Evolutionary conservation across 92 coral and sea anemone species (phyloP), one percentile per base, ranked within the genome.

Genomic region (Desmophyllum pertusum): DNA sequence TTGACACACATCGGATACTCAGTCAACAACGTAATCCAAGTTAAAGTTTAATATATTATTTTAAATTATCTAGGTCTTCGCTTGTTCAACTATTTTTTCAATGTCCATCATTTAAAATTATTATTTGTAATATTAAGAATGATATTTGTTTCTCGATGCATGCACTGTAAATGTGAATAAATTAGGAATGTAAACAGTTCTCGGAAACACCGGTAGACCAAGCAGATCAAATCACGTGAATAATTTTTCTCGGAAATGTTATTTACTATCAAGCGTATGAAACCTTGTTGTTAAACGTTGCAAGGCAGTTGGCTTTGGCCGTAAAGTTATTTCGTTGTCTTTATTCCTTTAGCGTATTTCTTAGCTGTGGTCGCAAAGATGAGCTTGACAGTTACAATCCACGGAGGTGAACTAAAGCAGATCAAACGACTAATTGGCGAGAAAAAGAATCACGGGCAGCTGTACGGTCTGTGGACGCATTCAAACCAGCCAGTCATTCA

Each of bases 391-490:
- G 91, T 90, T 4, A 90, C 93, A 23, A 72, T 90, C 30, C 93
- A 90, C 73, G 52, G 71, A 4, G 93, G 93, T 15, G 93, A 90
- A 80, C 50, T 90, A 27, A 81, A 70, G 40, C 93, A 86, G 85
- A 86, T 90, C 15, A 72, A 59, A 71, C 68, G 73, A 5, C 23
- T 61, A 17, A 70, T 73, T n/a, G 31, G 35, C 10, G 17, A 11
- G 3, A 29, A 27, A 15, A 29, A 18, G 48, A 40, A 69, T 43
- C 17, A 45, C 19, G 93, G 93, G 10, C 70, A 82, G 45, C 70
- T 90, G 21, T 90, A 76, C 35, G 93, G 93, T 37, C 62, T 90
- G 88, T 90, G 93, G 93, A 90, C 90, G 39, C 88, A 86, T 6
- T 86, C 93, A 1, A 55, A 75, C 51, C 93, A 86, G 74, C 93